Evolutionary conservation across 2,113 vertebrate genomes (phyloP).

Genomic region (Shinisaurus crocodilurus): DNA sequence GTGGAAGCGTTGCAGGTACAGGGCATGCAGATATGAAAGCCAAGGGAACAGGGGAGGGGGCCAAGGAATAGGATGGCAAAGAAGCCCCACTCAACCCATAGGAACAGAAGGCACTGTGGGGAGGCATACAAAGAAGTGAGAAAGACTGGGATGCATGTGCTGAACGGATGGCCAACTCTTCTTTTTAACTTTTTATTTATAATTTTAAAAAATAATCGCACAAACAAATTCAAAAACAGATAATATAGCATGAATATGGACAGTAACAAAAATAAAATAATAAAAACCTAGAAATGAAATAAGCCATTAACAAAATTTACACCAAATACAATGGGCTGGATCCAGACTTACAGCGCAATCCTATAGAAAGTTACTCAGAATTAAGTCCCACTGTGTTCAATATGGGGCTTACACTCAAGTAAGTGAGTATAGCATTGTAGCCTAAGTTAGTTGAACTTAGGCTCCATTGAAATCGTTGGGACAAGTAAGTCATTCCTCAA

Average conservation of each 20-base stretch:
- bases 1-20: background rate
- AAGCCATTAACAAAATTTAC: background rate
- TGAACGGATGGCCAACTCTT: too few relatives aligned
- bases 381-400: background rate
- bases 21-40: too few relatives aligned
- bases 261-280: background rate
- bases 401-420: background rate
- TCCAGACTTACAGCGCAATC: background rate
- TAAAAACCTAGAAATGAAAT: background rate
- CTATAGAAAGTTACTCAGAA: background rate
- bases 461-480: background rate
- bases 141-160: too few relatives aligned
- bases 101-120: too few relatives aligned
- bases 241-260: background rate
- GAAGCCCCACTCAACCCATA: too few relatives aligned
- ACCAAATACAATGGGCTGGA: background rate
- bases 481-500: background rate
- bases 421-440: background rate
- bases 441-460: background rate
- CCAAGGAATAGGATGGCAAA: too few relatives aligned
- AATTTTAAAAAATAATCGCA: background rate
- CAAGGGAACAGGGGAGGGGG: too few relatives aligned
- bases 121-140: too few relatives aligned
- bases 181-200: background rate
- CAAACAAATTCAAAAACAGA: background rate